These are phyloP conservation scores for Tetraneura akinire DNA, from an alignment of 1,140 invertebrate species.

Conservation along the genomic window DNA sequence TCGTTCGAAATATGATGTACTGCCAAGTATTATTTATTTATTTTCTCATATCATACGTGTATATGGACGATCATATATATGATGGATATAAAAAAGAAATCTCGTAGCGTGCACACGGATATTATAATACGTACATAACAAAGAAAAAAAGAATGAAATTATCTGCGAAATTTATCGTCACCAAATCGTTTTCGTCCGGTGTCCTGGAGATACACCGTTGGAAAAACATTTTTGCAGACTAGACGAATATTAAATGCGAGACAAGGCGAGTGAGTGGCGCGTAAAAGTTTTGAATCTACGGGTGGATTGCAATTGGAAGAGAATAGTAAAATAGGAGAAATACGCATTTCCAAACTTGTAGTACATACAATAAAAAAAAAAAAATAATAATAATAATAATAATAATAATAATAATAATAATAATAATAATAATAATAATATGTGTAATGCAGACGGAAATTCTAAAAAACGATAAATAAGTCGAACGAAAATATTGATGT, in stretches of 20 bases:
- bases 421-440: background rate
- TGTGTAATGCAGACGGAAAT: background rate
- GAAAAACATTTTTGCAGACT: background rate
- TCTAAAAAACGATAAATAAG: conserved; percentile 30
- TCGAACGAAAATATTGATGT: conserved; percentile 37
- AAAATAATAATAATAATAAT: no score
- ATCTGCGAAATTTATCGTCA: background rate
- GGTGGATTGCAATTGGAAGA: no score
- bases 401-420: no score
- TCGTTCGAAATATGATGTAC: no score
- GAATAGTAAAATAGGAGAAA: background rate
- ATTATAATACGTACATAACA: background rate
- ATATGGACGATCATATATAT: no score
- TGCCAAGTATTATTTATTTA: no score
- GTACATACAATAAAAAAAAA: no score
- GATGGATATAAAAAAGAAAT: no score
- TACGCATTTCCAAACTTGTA: no score
- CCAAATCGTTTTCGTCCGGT: conserved; percentile 8
- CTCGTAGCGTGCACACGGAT: no score
- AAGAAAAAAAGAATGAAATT: background rate
- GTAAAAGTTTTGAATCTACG: background rate
- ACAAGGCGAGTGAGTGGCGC: background rate
- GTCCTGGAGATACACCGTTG: conserved; percentile 8
- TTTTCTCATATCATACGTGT: no score
- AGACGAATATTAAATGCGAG: background rate